Evolutionary conservation across 2,888 invertebrate species (phyloP), one percentile per base, ranked within the genome.

Genomic region (Criorhina ranunculi): DNA sequence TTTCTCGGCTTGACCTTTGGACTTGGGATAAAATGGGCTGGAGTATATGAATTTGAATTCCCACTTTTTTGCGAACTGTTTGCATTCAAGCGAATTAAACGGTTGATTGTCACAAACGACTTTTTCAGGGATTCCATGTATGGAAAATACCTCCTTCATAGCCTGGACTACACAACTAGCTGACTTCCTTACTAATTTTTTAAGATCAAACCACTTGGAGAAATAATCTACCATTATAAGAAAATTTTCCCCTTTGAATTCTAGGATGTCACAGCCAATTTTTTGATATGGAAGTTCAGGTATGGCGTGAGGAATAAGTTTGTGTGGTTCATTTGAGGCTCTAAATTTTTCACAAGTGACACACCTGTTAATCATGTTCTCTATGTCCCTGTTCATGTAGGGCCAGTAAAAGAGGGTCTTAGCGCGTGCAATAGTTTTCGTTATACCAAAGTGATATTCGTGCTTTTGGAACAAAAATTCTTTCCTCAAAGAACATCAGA

Each of bases 21-120:
- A 73, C 15, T 29, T 29, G 0, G 73, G 62, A 24, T 73, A 49
- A 31, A 15, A 44, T 33, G 62, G 72, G 15, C 72, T 73, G 4
- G 53, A 31, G 17, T 19, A 37, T 15, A 59, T 33, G 46, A 59
- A 19, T 59, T 59, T n/a, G n/a, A n/a, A n/a, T n/a, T n/a, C n/a
- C n/a, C n/a, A n/a, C n/a, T n/a, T n/a, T n/a, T n/a, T n/a, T n/a
- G n/a, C n/a, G n/a, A n/a, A n/a, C n/a, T n/a, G n/a, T n/a, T n/a
- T n/a, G n/a, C n/a, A n/a, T n/a, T n/a, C n/a, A n/a, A n/a, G n/a
- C n/a, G n/a, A n/a, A n/a, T n/a, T n/a, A n/a, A n/a, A n/a, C n/a
- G n/a, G 89, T 11, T 60, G 60, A 29, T 73, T 72, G 24, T 72
- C 60, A 15, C 35, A 35, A 4, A 60, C 29, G 6, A 72, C 49